Base-by-base conservation (phyloP, 2,888 invertebrate species). In the Chesias legatella region DNA sequence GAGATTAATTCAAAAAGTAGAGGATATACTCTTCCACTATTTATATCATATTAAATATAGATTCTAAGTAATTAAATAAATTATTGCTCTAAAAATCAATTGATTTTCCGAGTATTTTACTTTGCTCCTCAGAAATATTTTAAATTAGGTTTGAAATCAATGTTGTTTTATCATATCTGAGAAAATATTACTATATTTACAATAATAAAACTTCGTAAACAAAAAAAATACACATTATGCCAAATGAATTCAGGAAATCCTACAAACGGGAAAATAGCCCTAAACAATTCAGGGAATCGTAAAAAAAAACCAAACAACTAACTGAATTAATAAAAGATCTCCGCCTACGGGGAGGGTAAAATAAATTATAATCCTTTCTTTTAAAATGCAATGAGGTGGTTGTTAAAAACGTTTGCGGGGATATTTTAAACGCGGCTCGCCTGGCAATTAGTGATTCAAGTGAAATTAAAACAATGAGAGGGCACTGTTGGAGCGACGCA, bases 341-440 rank as follows among this genome's bases (percentile, higher is more conserved):
- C 73, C 68, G 68, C 73, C 67, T 66, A 67, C 67, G 46, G 59
- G 59, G 57, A 62, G 62, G 75, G 73, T 67, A 72, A 73, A 75
- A 73, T 81, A 78, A 84, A 83, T 85, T 83, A 85, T 85, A 85
- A 86, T 85, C 86, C 79, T 82, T 86, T 86, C 80, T 83, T 85
- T 84, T 83, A 85, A 85, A 88, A 85, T 84, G 86, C 86, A 85
- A 82, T 85, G 86, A 84, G 84, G 79, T 83, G 85, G 83, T 79
- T 79, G 81, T 80, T 83, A 79, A 79, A 80, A 84, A 77, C 79
- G 82, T 80, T 84, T 81, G 82, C 66, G 77, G 83, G 75, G 73
- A 75, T 78, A 82, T 82, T 81, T 80, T 78, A 81, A 83, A 82
- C 76, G 77, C 77, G 71, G 63, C 76, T 73, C 70, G 75, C 71